Percentiles rank a stretch among this genome's conserved stretches.
Evolutionary conservation across 1,140 invertebrate species (phyloP).

Genomic region (Drosophila navojoa): DNA sequence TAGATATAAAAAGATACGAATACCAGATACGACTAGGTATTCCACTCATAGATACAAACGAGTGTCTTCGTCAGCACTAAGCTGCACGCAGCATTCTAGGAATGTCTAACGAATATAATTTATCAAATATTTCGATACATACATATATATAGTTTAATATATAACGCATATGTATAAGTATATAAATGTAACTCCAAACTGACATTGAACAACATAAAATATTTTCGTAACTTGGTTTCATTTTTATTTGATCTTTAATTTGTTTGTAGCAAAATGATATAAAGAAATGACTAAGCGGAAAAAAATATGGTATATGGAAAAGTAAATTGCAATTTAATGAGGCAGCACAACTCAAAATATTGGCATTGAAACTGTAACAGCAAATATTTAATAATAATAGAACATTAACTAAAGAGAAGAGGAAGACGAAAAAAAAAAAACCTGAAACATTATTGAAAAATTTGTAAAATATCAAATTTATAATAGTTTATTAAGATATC

Average conservation of each 20-base stretch:
- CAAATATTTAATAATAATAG: slow-evolving; percentile 19
- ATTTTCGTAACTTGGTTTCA: slow-evolving; percentile 71
- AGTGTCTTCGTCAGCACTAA: slow-evolving; percentile 49
- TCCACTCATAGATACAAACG: slow-evolving; percentile 27
- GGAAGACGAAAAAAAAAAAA: neutral
- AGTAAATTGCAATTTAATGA: slow-evolving; percentile 56
- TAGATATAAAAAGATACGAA: slow-evolving; percentile 38
- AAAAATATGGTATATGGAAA: slow-evolving; percentile 44
- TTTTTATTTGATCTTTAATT: slow-evolving; percentile 34
- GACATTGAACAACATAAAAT: slow-evolving; percentile 84
- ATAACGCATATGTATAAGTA: slow-evolving; percentile 78
- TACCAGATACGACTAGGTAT: slow-evolving; percentile 14
- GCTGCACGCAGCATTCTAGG: slow-evolving; percentile 65
- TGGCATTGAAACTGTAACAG: slow-evolving; percentile 22
- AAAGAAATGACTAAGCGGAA: slow-evolving; percentile 63
- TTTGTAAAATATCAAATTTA: no score
- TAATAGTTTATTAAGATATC: no score
- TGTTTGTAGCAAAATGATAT: slow-evolving; percentile 43
- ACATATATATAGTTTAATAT: slow-evolving; percentile 47
- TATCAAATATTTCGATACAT: slow-evolving; percentile 18
- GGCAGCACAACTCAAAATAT: slow-evolving; percentile 46
- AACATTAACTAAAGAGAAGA: slow-evolving; percentile 4
- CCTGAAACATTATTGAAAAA: no score
- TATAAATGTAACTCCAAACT: slow-evolving; percentile 83
- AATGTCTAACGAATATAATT: slow-evolving; percentile 55